Evolutionary conservation across 2,888 invertebrate genomes (phyloP).

Genomic region (Chironomus riparius): DNA sequence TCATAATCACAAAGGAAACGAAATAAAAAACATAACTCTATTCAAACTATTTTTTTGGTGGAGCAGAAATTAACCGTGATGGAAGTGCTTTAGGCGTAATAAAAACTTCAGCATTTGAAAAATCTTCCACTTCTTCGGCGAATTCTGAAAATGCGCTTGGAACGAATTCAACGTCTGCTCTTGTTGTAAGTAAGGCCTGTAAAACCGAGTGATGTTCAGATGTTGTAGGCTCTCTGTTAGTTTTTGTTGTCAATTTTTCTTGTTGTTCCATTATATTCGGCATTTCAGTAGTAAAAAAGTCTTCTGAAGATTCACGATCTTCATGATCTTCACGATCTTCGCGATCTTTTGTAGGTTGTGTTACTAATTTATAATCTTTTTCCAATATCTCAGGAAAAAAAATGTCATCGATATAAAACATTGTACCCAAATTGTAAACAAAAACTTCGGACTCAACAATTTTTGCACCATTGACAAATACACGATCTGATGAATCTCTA

Average conservation of each 20-base stretch:
- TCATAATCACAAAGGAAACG: too few relatives aligned
- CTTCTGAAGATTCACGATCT: constrained; percentile 30
- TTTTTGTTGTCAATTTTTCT: background rate
- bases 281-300: constrained; percentile 28
- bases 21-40: too few relatives aligned
- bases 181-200: constrained; percentile 32
- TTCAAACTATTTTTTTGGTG: constrained; percentile 36
- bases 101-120: constrained; percentile 37
- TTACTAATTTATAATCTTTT: constrained; percentile 34
- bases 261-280: background rate
- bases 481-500: constrained; percentile 42
- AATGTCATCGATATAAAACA: constrained; percentile 54
- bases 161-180: constrained; percentile 39
- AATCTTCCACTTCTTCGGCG: constrained; percentile 34
- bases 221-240: constrained; percentile 2
- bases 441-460: constrained; percentile 54
- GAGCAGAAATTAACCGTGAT: constrained; percentile 38
- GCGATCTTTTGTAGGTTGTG: constrained; percentile 29
- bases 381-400: constrained; percentile 44
- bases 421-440: constrained; percentile 55
- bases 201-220: background rate
- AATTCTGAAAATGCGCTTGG: constrained; percentile 40
- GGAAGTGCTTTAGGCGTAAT: constrained; percentile 43
- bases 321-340: background rate
- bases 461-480: constrained; percentile 48